Base-by-base conservation (phyloP, 1,140 invertebrate species). In the Vollenhovia emeryi region DNA sequence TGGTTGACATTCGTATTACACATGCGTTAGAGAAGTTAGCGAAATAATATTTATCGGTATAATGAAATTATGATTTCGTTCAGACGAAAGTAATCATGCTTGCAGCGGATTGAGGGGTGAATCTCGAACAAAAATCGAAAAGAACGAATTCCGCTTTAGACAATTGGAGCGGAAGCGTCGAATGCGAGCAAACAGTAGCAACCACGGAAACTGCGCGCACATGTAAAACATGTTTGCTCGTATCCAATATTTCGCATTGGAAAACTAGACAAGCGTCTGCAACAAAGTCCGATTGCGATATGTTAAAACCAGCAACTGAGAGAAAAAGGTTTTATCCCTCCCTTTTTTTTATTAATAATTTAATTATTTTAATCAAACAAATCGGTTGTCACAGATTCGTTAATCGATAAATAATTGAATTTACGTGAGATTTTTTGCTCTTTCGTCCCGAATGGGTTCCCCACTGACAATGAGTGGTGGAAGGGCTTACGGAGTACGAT, bases 221-320 rank as follows among this genome's bases (percentile, higher is more conserved):
- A 80, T 80, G 78, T 33, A 82, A 82, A 82, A 82, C 40, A 24
- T 82, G 78, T 82, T 82, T 82, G 66, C 40, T 15, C 78, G 78
- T 59, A 82, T 82, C 78, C 78, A 82, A 73, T 71, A 80, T 73
- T 73, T 82, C 78, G 78, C 64, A 73, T 71, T 71, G 78, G 78
- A 82, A 82, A 82, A 82, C 78, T 82, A 82, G 78, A 82, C 59
- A 73, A 82, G 66, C 40, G 66, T 82, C 50, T 73, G 50, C 64
- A 57, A 55, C 78, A n/a, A 57, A 82, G 71, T 73, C 55, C 50
- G 36, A 79, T 79, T 45, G 45, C 30, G 60, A 82, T 82, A 82
- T 73, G 78, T 82, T 82, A 73, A 82, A 57, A 59, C 43, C 11
- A 57, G 36, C 50, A 57, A 30, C 24, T 7, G 48, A 80, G n/a